These are phyloP conservation scores for Gasterosteus aculeatus DNA, from an alignment of 2,113 vertebrate genomes.

Conservation along the genomic window DNA sequence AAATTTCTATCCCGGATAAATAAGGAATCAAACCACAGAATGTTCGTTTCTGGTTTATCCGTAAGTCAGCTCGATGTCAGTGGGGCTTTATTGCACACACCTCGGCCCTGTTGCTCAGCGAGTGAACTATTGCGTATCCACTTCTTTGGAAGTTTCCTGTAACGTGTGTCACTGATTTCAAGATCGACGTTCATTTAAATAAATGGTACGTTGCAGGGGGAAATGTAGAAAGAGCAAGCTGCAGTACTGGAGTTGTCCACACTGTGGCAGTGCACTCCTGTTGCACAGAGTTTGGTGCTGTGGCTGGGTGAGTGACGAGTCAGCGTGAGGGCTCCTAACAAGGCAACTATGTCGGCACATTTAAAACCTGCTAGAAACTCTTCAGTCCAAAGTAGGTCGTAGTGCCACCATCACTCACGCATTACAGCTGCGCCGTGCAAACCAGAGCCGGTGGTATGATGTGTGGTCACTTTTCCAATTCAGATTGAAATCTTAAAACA, in stretches of 20 bases:
- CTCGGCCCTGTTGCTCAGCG: neutral
- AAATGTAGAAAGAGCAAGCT: neutral
- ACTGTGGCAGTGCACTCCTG: constrained; percentile 33
- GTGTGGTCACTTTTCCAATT: neutral
- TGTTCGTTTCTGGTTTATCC: neutral
- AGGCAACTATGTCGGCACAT: neutral
- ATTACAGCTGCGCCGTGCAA: neutral
- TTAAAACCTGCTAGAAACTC: neutral
- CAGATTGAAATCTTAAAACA: neutral
- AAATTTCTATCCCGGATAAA: neutral
- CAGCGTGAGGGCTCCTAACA: neutral
- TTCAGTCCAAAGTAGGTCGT: neutral
- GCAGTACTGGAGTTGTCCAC: constrained; percentile 50
- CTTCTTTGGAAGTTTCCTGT: constrained; percentile 6
- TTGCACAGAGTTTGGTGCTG: neutral
- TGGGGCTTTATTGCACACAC: neutral
- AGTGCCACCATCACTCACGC: neutral
- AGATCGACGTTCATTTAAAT: neutral
- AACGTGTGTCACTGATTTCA: neutral
- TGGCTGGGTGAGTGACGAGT: neutral
- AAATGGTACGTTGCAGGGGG: neutral
- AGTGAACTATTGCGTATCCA: neutral
- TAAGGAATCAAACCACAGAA: neutral
- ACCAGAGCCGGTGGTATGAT: neutral
- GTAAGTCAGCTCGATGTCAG: neutral